phyloP scores from a whole-genome alignment of 1,140 invertebrate genomes.

The Planococcus citri region DNA sequence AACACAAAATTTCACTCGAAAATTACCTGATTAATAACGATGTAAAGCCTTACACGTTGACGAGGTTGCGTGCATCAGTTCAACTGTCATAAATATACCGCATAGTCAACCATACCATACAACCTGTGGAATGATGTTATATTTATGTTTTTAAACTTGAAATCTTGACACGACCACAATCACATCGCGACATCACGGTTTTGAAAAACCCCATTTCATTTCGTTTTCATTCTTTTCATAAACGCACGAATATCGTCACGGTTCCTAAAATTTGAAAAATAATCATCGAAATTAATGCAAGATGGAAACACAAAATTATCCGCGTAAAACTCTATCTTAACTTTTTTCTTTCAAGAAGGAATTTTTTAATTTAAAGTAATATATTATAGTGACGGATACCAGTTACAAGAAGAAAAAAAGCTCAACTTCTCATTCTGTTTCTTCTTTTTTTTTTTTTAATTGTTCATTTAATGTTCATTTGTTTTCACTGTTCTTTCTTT shows the following conservation, averaged over 20 bases:
- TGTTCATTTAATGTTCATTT: neutral
- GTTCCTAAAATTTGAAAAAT: neutral
- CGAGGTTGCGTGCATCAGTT: too few relatives aligned
- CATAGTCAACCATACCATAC: neutral
- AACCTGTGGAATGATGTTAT: neutral
- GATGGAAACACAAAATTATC: neutral
- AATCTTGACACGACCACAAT: too few relatives aligned
- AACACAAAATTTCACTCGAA: too few relatives aligned
- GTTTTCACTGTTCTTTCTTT: neutral
- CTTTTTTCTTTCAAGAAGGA: neutral
- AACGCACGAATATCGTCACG: neutral
- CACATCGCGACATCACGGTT: too few relatives aligned
- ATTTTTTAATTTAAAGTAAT: slow-evolving; percentile 1
- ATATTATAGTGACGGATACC: neutral
- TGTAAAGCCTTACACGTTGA: too few relatives aligned
- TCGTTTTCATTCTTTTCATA: neutral
- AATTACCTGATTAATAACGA: too few relatives aligned
- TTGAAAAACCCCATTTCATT: too few relatives aligned
- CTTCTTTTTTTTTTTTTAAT: neutral
- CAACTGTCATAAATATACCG: too few relatives aligned
- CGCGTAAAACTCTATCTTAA: neutral
- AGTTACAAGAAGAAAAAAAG: neutral
- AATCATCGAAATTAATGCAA: neutral
- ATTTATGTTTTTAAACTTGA: neutral
- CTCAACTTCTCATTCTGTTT: neutral